Base-by-base conservation (phyloP, 1,140 invertebrate genomes). In the Brachionus rotundiformis region DNA sequence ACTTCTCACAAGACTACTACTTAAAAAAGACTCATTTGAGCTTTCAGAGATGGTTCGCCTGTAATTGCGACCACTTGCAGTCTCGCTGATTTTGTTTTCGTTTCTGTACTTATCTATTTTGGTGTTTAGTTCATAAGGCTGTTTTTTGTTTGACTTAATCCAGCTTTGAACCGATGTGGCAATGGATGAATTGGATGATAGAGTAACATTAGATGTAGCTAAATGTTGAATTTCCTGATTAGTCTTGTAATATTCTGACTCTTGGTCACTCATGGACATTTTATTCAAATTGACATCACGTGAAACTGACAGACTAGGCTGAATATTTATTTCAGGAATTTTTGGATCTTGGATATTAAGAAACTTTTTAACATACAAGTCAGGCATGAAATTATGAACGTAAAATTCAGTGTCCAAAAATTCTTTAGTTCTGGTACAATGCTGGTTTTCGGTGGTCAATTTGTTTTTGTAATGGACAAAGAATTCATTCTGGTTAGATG, bases 11-110 rank as follows among this genome's bases (percentile, higher is more conserved):
- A 63, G 10, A 13, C 59, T 63, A 8, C 29, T 33, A 8, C 33
- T 68, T 19, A 68, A 68, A 10, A 7, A 16, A 41, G 76, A 79
- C 59, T 79, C 76, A 13, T 54, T 63, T 0, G 76, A 79, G 33
- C 76, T 79, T 39, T 79, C 76, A 16, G 76, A 79, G 13, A 79
- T 79, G 3, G 76, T 79, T 31, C 76, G 39, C 13, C 16, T 77
- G n/a, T 47, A 47, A 33, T 23, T 73, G 4, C 47, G 44, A 79
- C 19, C 23, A 13, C n/a, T 79, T 8, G 41, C 23, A 8, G n/a
- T 59, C 16, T 63, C 23, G n/a, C 25, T 79, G 11, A 25, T 19
- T 41, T 36, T 33, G 16, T 33, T 19, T 33, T 33, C 61, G 29
- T 11, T 33, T 19, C 13, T 33, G 11, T 25, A 6, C 13, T 10